Conservation (phyloP, 2,113 vertebrate genomes). For the Mystacornis crossleyi region DNA sequence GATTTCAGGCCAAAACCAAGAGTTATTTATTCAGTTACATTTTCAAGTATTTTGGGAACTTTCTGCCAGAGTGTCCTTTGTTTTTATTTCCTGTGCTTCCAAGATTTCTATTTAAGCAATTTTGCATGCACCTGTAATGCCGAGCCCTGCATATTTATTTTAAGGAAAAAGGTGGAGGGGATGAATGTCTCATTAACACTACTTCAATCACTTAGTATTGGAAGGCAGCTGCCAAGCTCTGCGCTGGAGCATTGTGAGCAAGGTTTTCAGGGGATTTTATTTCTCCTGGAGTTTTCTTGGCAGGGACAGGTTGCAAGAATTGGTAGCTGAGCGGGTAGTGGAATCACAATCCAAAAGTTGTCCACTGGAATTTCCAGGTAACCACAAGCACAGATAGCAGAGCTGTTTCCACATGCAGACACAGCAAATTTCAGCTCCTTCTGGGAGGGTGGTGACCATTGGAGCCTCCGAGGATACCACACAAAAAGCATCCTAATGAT, state of each 20-base stretch:
- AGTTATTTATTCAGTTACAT: constrained; percentile 47
- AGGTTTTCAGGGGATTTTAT: background rate
- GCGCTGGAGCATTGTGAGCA: background rate
- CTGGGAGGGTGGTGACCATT: accelerated
- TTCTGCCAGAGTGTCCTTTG: constrained; percentile 2
- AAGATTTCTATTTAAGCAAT: background rate
- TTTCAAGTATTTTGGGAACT: constrained; percentile 25
- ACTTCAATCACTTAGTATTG: constrained; percentile 36
- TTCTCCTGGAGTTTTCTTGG: constrained; percentile 30
- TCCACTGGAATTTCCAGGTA: background rate
- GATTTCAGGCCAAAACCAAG: background rate
- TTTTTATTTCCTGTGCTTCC: background rate
- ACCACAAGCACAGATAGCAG: background rate
- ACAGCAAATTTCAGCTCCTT: background rate
- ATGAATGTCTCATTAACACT: constrained; percentile 27
- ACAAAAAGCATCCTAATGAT: background rate
- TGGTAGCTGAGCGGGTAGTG: background rate
- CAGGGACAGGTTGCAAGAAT: background rate
- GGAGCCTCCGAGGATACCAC: background rate
- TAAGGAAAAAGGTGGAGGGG: constrained; percentile 3
- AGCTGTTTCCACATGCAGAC: background rate
- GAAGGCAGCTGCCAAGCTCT: background rate
- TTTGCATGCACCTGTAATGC: constrained; percentile 35
- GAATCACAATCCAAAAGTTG: constrained; percentile 12
- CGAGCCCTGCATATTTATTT: background rate